phyloP scores from a whole-genome alignment of 2,797 vertebrate genomes.

The Gorsachius magnificus region DNA sequence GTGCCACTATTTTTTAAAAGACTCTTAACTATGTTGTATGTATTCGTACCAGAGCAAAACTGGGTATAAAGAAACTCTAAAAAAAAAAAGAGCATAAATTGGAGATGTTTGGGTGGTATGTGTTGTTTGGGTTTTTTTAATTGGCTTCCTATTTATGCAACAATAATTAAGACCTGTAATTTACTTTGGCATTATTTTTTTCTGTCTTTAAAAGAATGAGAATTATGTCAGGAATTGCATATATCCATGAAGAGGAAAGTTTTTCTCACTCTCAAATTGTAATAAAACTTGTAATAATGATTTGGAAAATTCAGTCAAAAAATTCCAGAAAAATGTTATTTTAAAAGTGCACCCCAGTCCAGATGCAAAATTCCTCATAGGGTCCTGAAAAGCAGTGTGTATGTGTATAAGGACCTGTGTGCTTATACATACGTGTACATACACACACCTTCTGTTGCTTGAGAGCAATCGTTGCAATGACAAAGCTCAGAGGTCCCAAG shows the following conservation, averaged over 20 bases:
- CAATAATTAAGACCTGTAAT: neutral
- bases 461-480: neutral
- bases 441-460: neutral
- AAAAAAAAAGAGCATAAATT: neutral
- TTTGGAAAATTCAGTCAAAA: neutral
- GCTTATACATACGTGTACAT: neutral
- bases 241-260: neutral
- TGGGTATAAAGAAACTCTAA: neutral
- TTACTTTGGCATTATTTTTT: neutral
- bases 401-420: rapidly evolving
- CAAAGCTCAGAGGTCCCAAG: neutral
- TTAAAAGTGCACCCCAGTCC: neutral
- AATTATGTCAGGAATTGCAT: neutral
- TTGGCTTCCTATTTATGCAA: neutral
- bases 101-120: neutral
- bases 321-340: neutral
- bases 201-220: neutral
- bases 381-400: neutral
- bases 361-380: neutral
- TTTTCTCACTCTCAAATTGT: neutral
- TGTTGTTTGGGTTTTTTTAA: neutral
- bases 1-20: neutral
- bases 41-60: neutral
- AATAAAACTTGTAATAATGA: neutral
- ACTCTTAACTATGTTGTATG: neutral